These are phyloP conservation scores for Drosophila tani DNA, from an alignment of 1,140 invertebrate species.

Conservation along the genomic window DNA sequence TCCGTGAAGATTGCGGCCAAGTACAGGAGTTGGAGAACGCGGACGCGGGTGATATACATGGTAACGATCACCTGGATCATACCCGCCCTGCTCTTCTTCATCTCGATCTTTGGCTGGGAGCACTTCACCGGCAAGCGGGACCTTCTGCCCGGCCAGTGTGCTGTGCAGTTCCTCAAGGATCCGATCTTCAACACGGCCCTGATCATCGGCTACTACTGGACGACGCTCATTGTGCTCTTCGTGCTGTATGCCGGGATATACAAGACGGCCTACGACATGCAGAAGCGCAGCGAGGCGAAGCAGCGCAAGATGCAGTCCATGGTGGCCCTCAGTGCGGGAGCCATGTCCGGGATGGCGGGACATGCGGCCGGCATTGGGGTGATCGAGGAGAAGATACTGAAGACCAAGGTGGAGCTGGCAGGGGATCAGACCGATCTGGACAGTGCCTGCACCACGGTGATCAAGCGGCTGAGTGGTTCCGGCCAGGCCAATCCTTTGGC, in stretches of 20 bases:
- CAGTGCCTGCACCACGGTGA: constrained; percentile 43
- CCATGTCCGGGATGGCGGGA: constrained; percentile 95
- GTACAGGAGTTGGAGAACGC: constrained; percentile 98
- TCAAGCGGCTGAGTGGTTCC: constrained; percentile 71
- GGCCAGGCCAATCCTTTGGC: constrained; percentile 76
- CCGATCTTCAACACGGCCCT: constrained; percentile 99
- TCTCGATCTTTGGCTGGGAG: constrained; percentile 99
- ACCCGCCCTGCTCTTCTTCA: constrained; percentile 98
- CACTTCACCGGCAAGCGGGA: constrained; percentile 97
- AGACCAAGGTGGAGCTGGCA: constrained; percentile 85
- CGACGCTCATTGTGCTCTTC: constrained; percentile 96
- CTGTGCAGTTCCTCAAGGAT: constrained; percentile 99
- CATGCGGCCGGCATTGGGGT: constrained; percentile 93
- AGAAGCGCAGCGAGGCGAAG: constrained; percentile 98
- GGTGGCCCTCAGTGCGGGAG: constrained; percentile 94
- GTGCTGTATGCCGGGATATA: constrained; percentile 99
- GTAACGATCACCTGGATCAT: constrained; percentile 99
- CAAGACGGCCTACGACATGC: constrained; percentile 98
- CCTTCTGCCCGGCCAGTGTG: constrained; percentile 94
- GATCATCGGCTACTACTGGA: constrained; percentile 99
- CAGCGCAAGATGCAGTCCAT: constrained; percentile 97
- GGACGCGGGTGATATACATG: constrained; percentile 96
- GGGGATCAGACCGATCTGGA: constrained; percentile 61
- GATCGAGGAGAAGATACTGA: constrained; percentile 89
- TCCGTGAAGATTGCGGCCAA: constrained; percentile 99